Base-by-base conservation (phyloP, 2,113 vertebrate genomes). In the Leucoraja erinaceus region DNA sequence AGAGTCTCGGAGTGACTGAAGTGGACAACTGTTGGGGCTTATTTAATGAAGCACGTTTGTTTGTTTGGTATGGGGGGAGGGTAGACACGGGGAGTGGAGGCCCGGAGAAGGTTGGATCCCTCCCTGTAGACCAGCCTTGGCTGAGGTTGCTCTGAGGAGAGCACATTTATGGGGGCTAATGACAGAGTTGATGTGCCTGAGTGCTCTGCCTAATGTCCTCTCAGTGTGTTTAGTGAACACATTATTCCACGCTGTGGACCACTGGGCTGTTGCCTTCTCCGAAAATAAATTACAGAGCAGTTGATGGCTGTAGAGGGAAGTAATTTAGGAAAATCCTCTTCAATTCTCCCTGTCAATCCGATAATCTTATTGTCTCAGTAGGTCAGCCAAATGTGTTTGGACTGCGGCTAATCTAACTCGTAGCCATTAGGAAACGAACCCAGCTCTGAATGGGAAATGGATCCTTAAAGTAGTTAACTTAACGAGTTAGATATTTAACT, bases 11-110 rank as follows among this genome's bases (percentile, higher is more conserved):
- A 75, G 59, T n/a, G 66, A 86, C 59, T 74, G 86, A 70, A 70
- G 2, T 28, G 59, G 25, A 12, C 61, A 54, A n/a, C 70, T 0
- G 61, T 11, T 9, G 0, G 38, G 16, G 68, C 38, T 6, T 86
- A 28, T 72, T 90, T 56, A 93, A 93, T 84, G 92, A 88, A 47
- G 10, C n/a, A 61, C 78, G 63, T 10, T 4, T 94, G 63, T 93
- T 81, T 93, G 56, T 74, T 54, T 88, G 86, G 12, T 0, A 0
- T 0, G 18, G 38, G n/a, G 16, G 59, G 0, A 18, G 59, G 54
- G 56, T 20, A 61, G 25, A 25, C 10, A 3, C 25, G 54, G 54
- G 56, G 4, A 2, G 9, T 4, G 59, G 59, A 31, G n/a, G 31
- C 31, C 22, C n/a, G n/a, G 33, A 47, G 79, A 10, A 28, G 47